phyloP scores from a whole-genome alignment of 2,113 vertebrate genomes.

The Laticauda laticaudata region DNA sequence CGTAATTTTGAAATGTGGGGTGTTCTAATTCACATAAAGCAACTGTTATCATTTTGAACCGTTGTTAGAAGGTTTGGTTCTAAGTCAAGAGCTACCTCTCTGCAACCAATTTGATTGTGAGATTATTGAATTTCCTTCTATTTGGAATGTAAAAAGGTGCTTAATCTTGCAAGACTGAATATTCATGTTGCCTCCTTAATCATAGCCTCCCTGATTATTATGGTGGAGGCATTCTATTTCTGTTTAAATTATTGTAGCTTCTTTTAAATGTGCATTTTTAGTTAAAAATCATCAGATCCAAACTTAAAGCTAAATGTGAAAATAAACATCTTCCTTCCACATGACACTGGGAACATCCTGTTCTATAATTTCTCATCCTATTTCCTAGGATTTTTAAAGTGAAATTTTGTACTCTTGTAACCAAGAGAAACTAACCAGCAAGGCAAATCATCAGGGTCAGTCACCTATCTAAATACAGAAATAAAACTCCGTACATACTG shows the following conservation, averaged over 20 bases:
- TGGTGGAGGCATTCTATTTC: neutral
- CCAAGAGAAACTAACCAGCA: neutral
- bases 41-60: neutral
- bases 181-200: neutral
- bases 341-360: neutral
- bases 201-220: neutral
- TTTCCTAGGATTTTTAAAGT: neutral
- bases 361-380: neutral
- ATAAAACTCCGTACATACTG: neutral
- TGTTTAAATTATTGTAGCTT: neutral
- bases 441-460: neutral
- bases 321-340: neutral
- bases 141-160: constrained; percentile 19
- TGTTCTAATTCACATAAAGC: too few species aligned
- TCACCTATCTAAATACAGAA: neutral
- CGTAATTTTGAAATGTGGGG: too few species aligned
- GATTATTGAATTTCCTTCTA: neutral
- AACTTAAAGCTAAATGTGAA: neutral
- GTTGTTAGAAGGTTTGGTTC: rapidly evolving
- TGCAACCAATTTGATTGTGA: neutral
- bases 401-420: neutral
- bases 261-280: neutral
- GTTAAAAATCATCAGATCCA: neutral
- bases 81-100: neutral
- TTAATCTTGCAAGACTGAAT: neutral